Conservation (phyloP, 2,888 invertebrate genomes). For the Agrochola circellaris region DNA sequence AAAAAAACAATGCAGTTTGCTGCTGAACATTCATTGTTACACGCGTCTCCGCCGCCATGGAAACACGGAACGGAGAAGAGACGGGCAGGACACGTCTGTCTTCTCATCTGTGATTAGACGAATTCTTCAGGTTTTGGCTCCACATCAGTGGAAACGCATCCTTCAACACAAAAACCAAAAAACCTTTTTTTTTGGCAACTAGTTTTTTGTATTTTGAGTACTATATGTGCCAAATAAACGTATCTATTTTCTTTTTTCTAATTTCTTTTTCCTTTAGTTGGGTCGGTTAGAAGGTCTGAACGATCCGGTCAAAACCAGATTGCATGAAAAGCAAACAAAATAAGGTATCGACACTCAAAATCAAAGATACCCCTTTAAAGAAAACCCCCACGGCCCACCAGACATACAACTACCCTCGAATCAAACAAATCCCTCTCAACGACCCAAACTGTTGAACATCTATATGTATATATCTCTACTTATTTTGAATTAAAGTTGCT, state of each 20-base stretch:
- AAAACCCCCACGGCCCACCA: constrained; percentile 1
- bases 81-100: background rate
- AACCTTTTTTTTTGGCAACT: background rate
- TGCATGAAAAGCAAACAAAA: background rate
- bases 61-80: background rate
- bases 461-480: background rate
- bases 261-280: background rate
- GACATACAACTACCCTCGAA: constrained; percentile 33
- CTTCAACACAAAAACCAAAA: too few species aligned
- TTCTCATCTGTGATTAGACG: background rate
- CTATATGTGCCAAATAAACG: background rate
- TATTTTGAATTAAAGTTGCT: background rate
- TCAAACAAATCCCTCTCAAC: constrained; percentile 16
- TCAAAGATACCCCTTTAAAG: constrained; percentile 37
- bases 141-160: background rate
- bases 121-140: background rate
- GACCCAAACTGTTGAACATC: background rate
- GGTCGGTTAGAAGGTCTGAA: background rate
- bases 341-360: background rate
- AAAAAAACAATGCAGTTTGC: too few species aligned
- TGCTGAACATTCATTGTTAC: too few species aligned
- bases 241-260: background rate
- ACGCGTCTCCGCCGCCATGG: background rate
- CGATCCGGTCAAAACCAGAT: background rate
- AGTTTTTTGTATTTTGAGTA: background rate